Conservation (phyloP, 2,797 vertebrate species). For the Apodemus agrarius region DNA sequence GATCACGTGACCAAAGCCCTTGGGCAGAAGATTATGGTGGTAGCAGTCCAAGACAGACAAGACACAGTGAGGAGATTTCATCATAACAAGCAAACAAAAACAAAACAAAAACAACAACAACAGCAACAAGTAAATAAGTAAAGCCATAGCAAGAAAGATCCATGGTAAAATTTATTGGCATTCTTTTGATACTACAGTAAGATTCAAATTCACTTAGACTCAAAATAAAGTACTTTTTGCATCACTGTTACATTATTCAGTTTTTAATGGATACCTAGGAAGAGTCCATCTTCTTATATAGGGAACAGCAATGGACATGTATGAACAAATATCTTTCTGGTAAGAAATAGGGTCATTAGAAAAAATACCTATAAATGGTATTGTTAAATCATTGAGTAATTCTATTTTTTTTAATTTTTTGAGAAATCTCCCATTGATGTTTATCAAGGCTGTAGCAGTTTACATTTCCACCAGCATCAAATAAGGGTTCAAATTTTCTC, state of each 20-base stretch:
- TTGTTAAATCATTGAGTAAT: background rate
- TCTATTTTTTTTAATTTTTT: background rate
- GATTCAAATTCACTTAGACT: background rate
- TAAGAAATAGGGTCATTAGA: background rate
- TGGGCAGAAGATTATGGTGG: background rate
- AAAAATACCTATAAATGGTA: background rate
- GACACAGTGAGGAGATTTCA: background rate
- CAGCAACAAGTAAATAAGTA: background rate
- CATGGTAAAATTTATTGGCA: background rate
- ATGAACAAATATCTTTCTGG: no score
- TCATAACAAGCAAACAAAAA: no score
- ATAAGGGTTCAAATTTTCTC: background rate
- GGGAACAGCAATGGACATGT: no score
- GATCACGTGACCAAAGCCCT: background rate
- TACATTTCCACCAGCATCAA: background rate
- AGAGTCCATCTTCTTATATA: no score
- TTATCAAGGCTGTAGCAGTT: background rate
- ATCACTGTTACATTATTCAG: background rate
- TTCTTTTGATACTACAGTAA: background rate
- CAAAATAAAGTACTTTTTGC: background rate
- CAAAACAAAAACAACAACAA: background rate
- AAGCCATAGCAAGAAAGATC: background rate
- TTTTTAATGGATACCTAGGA: background rate
- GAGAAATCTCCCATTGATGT: background rate
- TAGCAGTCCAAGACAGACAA: background rate